A percentile compares a stretch with the other conserved stretches of the same genome.
Conservation (phyloP, 35 echinoderm and acorn worm species). For the Stichopus chloronotus region DNA sequence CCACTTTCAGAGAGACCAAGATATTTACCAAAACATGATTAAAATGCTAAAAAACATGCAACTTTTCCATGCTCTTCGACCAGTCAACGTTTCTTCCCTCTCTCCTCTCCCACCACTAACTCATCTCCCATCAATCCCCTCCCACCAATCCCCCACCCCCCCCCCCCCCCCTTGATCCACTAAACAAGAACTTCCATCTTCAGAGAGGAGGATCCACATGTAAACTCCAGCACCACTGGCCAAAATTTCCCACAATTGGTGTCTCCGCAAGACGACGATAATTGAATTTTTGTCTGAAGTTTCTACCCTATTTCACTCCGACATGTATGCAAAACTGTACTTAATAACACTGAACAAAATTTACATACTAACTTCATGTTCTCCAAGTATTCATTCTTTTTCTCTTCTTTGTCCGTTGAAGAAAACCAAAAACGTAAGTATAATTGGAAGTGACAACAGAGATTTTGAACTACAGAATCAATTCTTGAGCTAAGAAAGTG, state of each 20-base stretch:
- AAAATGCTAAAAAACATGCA: no score
- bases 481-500: no score
- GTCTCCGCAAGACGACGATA: no score
- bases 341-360: neutral
- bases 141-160: neutral
- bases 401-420: neutral
- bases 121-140: neutral
- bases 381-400: neutral
- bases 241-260: neutral
- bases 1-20: no score
- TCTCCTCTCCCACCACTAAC: neutral
- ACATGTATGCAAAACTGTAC: neutral
- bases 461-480: no score
- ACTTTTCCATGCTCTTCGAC: neutral
- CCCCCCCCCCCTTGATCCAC: neutral
- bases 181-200: no score
- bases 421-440: no score
- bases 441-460: no score
- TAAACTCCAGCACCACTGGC: neutral
- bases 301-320: no score
- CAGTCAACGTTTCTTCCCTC: neutral
- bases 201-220: no score
- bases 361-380: neutral
- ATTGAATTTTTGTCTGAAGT: no score
- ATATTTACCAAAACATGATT: no score